Percentiles rank a stretch among this genome's conserved stretches.
Evolutionary conservation across 2,797 vertebrate genomes (phyloP).

Genomic region (Intellagama lesueurii): DNA sequence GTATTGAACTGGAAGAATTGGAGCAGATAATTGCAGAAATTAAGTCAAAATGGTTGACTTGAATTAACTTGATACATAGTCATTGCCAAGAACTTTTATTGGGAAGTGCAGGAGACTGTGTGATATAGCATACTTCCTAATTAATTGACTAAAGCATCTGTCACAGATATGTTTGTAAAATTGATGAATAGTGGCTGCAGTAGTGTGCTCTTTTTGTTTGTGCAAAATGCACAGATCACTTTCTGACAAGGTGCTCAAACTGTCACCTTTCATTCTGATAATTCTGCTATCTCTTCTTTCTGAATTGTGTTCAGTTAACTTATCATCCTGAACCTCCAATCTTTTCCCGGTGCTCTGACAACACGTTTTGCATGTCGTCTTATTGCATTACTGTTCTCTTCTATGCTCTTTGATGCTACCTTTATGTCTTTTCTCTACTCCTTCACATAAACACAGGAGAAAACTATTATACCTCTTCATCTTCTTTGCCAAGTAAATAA

Average conservation of each 20-base stretch:
- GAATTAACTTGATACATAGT: not conserved
- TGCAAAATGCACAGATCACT: not conserved
- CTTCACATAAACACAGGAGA: not conserved
- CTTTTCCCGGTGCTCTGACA: not conserved
- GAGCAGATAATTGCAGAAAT: not conserved
- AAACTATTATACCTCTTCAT: not conserved
- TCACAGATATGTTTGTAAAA: not conserved
- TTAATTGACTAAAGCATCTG: not conserved
- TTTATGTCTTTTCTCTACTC: slow-evolving; percentile 46
- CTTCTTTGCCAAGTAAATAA: not conserved
- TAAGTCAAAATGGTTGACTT: not conserved
- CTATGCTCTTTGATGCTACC: slow-evolving; percentile 5
- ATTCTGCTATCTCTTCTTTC: not conserved
- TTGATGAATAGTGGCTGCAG: not conserved
- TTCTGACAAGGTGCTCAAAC: not conserved
- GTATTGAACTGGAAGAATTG: slow-evolving; percentile 10
- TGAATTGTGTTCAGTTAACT: not conserved
- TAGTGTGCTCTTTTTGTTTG: not conserved
- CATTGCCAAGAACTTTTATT: not conserved
- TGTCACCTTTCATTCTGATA: slow-evolving; percentile 24
- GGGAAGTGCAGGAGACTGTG: not conserved
- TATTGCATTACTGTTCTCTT: not conserved
- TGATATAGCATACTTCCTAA: not conserved
- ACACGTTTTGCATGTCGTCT: slow-evolving; percentile 21
- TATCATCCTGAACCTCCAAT: not conserved